phyloP scores from a whole-genome alignment of 2,888 invertebrate genomes.

The Hermaeophaga mercurialis region DNA sequence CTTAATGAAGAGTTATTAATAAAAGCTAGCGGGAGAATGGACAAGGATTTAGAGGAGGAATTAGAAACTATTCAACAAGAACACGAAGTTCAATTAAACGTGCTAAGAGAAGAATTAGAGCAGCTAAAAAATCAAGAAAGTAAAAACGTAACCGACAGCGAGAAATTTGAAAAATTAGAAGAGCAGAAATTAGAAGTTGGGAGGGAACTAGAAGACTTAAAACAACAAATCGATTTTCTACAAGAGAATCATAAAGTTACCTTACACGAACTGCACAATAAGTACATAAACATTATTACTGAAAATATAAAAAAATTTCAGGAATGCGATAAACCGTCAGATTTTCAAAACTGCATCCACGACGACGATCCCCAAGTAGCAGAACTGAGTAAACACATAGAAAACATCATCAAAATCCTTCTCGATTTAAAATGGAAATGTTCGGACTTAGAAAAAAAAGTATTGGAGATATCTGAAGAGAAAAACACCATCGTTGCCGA shows the following conservation, averaged over 20 bases:
- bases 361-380: slow-evolving; percentile 43
- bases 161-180: slow-evolving; percentile 31
- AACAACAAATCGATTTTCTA: slow-evolving; percentile 23
- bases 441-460: slow-evolving; percentile 62
- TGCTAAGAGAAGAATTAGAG: slow-evolving; percentile 43
- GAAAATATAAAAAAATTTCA: slow-evolving; percentile 45
- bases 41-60: slow-evolving; percentile 27
- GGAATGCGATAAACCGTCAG: slow-evolving; percentile 39
- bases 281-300: slow-evolving; percentile 46
- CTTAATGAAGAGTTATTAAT: slow-evolving; percentile 42
- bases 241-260: slow-evolving; percentile 25
- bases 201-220: slow-evolving; percentile 21
- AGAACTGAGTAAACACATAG: slow-evolving; percentile 57
- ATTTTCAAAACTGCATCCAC: slow-evolving; percentile 28
- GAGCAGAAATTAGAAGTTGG: slow-evolving; percentile 29
- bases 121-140: slow-evolving; percentile 35
- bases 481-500: slow-evolving; percentile 50
- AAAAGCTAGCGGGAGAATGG: slow-evolving; percentile 23
- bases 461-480: slow-evolving; percentile 64
- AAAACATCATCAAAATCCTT: slow-evolving; percentile 63
- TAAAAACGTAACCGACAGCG: slow-evolving; percentile 29
- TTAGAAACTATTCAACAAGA: slow-evolving; percentile 27
- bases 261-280: slow-evolving; percentile 40
- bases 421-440: slow-evolving; percentile 65
- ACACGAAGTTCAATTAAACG: slow-evolving; percentile 23